Conservation (phyloP, 2,888 invertebrate genomes). For the Imbricaverruca yamaguchii region DNA sequence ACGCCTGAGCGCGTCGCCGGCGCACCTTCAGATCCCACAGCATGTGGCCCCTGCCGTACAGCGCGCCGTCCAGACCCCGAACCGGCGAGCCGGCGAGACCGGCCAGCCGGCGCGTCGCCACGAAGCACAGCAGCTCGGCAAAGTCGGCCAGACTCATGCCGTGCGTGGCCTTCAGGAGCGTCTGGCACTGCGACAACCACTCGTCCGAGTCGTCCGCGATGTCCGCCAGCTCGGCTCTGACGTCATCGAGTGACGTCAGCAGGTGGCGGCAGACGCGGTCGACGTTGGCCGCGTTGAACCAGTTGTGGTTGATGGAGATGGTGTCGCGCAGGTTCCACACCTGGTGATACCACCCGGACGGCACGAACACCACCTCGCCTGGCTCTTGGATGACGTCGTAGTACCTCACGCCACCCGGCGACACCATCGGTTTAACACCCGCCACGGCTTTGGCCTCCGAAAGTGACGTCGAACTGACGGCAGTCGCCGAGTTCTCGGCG, state of each 20-base stretch:
- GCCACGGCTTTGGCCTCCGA: background rate
- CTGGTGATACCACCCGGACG: slow-evolving; percentile 96
- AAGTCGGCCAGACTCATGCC: slow-evolving; percentile 32
- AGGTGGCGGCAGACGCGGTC: slow-evolving; percentile 62
- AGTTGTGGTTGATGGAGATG: slow-evolving; percentile 96
- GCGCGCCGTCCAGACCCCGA: slow-evolving; percentile 27
- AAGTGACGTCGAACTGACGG: background rate
- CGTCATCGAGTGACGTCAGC: slow-evolving; percentile 53
- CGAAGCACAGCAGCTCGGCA: slow-evolving; percentile 28
- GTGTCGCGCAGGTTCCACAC: slow-evolving; percentile 82
- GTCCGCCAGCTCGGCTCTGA: slow-evolving; percentile 39
- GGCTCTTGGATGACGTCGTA: slow-evolving; percentile 68
- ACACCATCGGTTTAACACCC: slow-evolving; percentile 34
- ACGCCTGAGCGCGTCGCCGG: slow-evolving; percentile 24
- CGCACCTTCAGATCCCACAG: slow-evolving; percentile 26
- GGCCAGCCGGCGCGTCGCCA: slow-evolving; percentile 28
- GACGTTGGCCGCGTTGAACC: slow-evolving; percentile 88
- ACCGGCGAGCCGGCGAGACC: slow-evolving; percentile 21
- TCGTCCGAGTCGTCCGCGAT: slow-evolving; percentile 27
- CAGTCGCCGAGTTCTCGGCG: background rate
- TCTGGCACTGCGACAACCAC: slow-evolving; percentile 32
- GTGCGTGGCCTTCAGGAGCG: slow-evolving; percentile 31
- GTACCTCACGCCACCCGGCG: slow-evolving; percentile 40
- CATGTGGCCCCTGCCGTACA: slow-evolving; percentile 25
- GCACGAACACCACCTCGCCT: slow-evolving; percentile 90